Conservation (phyloP, 2,113 vertebrate species). For the Ovis canadensis region DNA sequence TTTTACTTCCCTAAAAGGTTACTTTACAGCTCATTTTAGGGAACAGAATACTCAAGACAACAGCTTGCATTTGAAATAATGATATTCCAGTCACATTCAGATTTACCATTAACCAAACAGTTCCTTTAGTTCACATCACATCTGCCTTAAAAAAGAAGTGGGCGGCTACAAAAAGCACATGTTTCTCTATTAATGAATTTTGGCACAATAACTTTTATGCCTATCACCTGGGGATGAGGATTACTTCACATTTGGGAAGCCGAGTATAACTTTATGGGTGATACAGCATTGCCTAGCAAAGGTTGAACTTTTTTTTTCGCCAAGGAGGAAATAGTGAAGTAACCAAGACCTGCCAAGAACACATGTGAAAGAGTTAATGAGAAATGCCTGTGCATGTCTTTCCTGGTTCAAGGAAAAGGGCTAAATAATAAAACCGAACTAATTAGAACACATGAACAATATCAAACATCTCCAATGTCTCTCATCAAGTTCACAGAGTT, state of each 20-base stretch:
- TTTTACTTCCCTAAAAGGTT: not conserved
- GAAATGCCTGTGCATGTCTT: slow-evolving; percentile 33
- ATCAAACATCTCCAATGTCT: slow-evolving; percentile 32
- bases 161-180: not conserved
- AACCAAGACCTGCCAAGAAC: slow-evolving; percentile 52
- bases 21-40: slow-evolving; percentile 36
- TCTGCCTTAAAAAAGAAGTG: slow-evolving; percentile 35
- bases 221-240: slow-evolving; percentile 62
- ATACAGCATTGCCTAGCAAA: slow-evolving; percentile 38
- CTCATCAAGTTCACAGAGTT: slow-evolving; percentile 56
- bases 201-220: slow-evolving; percentile 68
- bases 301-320: slow-evolving; percentile 25
- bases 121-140: slow-evolving; percentile 67
- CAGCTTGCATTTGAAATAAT: slow-evolving; percentile 31
- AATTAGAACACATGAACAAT: slow-evolving; percentile 30
- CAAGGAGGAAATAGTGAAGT: slow-evolving; percentile 47
- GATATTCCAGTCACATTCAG: slow-evolving; percentile 46
- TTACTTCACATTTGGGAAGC: slow-evolving; percentile 43
- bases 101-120: slow-evolving; percentile 35
- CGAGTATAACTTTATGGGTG: slow-evolving; percentile 42
- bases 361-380: slow-evolving; percentile 53
- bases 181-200: slow-evolving; percentile 67
- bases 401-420: slow-evolving; percentile 33
- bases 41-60: slow-evolving; percentile 34
- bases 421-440: slow-evolving; percentile 42